Evolutionary conservation across 2,888 invertebrate genomes (phyloP).

Genomic region (Nomada fabriciana): DNA sequence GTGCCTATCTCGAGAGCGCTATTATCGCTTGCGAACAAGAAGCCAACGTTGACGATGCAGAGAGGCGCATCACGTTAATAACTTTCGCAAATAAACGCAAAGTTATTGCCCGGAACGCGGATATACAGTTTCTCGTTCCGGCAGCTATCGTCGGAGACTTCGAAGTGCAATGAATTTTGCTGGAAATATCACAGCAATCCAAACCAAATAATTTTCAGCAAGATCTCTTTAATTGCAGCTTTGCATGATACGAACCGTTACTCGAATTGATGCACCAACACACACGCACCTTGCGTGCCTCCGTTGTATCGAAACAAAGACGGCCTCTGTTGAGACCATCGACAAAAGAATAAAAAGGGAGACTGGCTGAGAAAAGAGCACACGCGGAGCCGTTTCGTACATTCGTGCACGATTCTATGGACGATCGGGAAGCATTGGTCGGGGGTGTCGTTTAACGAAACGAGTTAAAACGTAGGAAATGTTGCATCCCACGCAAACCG

Average conservation of each 20-base stretch:
- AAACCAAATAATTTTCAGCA: no score
- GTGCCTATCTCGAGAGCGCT: constrained; percentile 1
- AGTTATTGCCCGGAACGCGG: neutral
- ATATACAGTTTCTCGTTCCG: neutral
- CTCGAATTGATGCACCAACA: no score
- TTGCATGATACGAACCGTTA: no score
- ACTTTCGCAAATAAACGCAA: constrained; percentile 19
- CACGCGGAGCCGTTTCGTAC: neutral
- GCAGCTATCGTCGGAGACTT: neutral
- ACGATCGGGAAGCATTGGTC: no score
- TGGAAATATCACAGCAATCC: no score
- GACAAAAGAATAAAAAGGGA: neutral
- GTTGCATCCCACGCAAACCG: neutral
- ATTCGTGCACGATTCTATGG: neutral
- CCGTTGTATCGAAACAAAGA: neutral
- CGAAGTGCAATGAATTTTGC: neutral
- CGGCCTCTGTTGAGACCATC: neutral
- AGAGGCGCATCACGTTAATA: constrained; percentile 3
- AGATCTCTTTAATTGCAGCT: no score
- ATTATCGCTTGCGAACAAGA: constrained; percentile 2
- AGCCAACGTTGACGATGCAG: neutral
- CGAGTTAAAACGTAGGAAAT: constrained; percentile 6
- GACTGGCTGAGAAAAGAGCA: neutral
- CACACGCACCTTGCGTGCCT: neutral
- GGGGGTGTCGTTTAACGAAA: constrained; percentile 2